Evolutionary conservation across 2,888 invertebrate genomes (phyloP), one percentile per base, ranked within the genome.

Genomic region (Cryptus viduatorius): DNA sequence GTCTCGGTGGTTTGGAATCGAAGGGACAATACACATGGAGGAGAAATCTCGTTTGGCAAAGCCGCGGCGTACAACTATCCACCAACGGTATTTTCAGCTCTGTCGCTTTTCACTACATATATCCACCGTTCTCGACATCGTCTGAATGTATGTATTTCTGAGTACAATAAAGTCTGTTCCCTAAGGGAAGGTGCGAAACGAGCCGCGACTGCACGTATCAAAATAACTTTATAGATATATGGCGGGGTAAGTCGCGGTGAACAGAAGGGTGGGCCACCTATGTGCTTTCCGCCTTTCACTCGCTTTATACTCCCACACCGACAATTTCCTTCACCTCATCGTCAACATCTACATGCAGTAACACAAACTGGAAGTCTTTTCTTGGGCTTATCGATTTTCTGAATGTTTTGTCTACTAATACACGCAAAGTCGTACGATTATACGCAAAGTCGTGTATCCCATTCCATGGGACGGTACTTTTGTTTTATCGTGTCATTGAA

Each of bases 151-250:
- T 31, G 31, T 61, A 31, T 31, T 29, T 61, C 29, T 67, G 29
- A 3, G 56, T 16, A 44, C 68, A 59, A 79, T 77, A 67, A 83
- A 79, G 65, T 79, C 46, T 67, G 56, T 12, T 76, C 65, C 71
- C 71, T 48, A 65, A 59, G 83, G 79, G 65, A 69, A 76, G 31
- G 79, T 79, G 83, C 79, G 71, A 76, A 79, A 83, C 79, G 83
- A 83, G 75, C 56, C 76, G 79, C 67, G 76, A 59, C 76, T 48
- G 76, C 75, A 56, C 79, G 79, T 83, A 83, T 76, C 69, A 79
- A 79, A 83, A 83, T 79, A 84, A 83, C 77, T 83, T 80, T 83
- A 77, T 77, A 72, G 83, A 83, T 61, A 72, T 76, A 80, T 77
- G 72, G 59, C 42, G 64, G 61, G 10, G 67, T 48, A 53, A 68